These are phyloP conservation scores for Gopherus flavomarginatus DNA, from an alignment of 2,113 vertebrate species.

Conservation along the genomic window DNA sequence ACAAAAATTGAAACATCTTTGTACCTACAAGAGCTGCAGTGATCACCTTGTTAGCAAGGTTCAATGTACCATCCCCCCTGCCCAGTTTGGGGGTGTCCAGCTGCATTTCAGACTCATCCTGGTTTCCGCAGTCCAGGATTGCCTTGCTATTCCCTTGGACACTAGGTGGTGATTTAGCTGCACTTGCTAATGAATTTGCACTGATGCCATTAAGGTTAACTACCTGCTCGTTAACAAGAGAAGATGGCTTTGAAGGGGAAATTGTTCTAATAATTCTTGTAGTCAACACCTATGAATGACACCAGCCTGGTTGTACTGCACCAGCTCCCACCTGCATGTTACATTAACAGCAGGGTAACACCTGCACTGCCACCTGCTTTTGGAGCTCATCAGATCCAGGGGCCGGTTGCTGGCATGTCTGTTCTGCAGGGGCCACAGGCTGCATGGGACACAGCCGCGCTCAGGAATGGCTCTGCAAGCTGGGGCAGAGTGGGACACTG, in stretches of 20 bases:
- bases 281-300: not conserved
- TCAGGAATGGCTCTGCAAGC: not conserved
- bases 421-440: not conserved
- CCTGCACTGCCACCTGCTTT: not conserved
- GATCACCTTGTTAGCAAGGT: too few species aligned
- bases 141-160: not conserved
- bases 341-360: too few species aligned
- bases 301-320: not conserved
- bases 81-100: too few species aligned
- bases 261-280: not conserved
- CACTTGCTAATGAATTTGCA: not conserved
- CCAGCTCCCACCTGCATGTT: too few species aligned
- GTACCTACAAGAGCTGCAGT: too few species aligned
- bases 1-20: too few species aligned
- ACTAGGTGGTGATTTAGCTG: not conserved
- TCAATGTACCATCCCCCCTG: too few species aligned
- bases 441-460: not conserved
- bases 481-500: not conserved
- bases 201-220: not conserved
- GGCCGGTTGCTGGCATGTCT: not conserved
- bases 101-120: not conserved
- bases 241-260: not conserved
- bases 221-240: not conserved
- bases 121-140: not conserved
- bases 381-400: not conserved